Percentiles rank a stretch among this genome's conserved stretches.
Conservation (phyloP, 2,797 vertebrate species). For the Xiphorhynchus erythropygius region DNA sequence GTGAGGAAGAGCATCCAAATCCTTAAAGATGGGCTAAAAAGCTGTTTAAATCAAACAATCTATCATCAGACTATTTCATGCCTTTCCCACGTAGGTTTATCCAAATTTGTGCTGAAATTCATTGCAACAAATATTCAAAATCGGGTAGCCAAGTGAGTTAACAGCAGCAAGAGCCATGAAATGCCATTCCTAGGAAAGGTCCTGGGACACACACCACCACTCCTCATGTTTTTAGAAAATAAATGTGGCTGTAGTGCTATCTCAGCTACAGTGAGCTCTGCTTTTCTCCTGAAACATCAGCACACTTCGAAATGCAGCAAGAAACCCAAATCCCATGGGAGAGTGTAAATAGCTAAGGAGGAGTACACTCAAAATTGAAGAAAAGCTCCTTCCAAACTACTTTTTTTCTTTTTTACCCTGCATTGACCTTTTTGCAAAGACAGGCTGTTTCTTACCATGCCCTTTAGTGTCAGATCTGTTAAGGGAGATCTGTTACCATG, state of each 20-base stretch:
- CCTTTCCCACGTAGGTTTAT: not conserved
- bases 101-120: not conserved
- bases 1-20: not conserved
- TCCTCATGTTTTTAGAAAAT: not conserved
- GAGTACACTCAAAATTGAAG: not conserved
- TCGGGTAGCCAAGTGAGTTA: not conserved
- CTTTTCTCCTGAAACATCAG: slow-evolving; percentile 29
- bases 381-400: slow-evolving; percentile 18
- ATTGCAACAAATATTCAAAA: not conserved
- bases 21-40: not conserved
- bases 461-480: slow-evolving; percentile 90
- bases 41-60: not conserved
- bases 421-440: slow-evolving; percentile 68
- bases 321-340: slow-evolving; percentile 10
- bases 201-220: not conserved
- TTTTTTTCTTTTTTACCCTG: slow-evolving; percentile 9
- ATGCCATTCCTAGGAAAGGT: not conserved
- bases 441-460: slow-evolving; percentile 88
- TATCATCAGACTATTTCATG: not conserved
- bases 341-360: slow-evolving; percentile 30
- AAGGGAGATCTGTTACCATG: slow-evolving; percentile 96
- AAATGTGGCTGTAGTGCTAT: not conserved
- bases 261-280: not conserved
- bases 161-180: not conserved
- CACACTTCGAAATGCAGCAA: slow-evolving; percentile 1